Evolutionary conservation across 2,113 vertebrate genomes (phyloP).

Genomic region (Tyto alba): DNA sequence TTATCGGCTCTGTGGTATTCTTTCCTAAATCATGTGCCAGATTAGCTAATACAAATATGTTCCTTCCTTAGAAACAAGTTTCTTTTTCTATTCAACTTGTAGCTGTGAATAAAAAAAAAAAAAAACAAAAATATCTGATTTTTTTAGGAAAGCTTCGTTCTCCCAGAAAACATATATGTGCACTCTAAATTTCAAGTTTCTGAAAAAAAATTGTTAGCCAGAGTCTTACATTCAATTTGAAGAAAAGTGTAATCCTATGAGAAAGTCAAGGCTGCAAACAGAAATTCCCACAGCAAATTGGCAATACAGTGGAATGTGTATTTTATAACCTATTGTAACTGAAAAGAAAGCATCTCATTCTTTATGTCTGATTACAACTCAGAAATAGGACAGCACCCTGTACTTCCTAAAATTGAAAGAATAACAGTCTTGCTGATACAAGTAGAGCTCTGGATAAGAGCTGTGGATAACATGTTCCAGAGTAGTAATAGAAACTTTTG

Average conservation of each 20-base stretch:
- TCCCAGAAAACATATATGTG: not conserved
- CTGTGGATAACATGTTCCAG: not conserved
- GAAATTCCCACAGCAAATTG: not conserved
- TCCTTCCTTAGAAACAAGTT: not conserved
- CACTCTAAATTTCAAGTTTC: not conserved
- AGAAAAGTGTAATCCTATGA: not conserved
- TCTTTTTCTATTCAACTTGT: conserved; percentile 10
- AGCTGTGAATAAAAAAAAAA: not conserved
- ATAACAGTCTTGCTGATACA: not conserved
- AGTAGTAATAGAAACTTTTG: not conserved
- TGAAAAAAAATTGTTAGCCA: not conserved
- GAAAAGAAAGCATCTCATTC: not conserved
- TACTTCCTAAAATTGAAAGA: not conserved
- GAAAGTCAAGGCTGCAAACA: not conserved
- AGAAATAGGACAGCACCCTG: not conserved
- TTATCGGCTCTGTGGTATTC: not conserved
- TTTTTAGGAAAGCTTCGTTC: not conserved
- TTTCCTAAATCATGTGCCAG: not conserved
- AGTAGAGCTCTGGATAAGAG: not conserved
- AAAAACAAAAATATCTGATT: not conserved
- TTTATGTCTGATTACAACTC: not conserved
- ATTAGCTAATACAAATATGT: not conserved
- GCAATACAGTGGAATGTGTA: not conserved
- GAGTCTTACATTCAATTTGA: not conserved
- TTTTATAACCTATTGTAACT: not conserved